Base-by-base conservation (phyloP, 2,797 vertebrate species). In the Onychomys torridus region DNA sequence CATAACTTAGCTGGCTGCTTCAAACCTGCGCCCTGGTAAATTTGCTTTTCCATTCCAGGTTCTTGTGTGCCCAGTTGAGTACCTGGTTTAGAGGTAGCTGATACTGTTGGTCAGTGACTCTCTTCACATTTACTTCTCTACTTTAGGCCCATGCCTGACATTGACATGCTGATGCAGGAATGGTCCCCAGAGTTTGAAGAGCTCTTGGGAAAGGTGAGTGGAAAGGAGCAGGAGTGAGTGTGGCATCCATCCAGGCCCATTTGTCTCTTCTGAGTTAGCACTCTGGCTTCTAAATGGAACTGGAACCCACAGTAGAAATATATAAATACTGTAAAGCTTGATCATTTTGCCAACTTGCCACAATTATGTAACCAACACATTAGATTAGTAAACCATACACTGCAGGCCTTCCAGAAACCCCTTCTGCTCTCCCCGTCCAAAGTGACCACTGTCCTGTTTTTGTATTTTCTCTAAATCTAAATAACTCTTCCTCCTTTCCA, bases 181-280 rank as follows among this genome's bases (percentile, higher is more conserved):
- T 99, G 99, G 99, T 99, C 99, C 0, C 96, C 99, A 0, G 99
- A 99, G 94, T 99, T 99, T 97, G 99, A 99, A 98, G 99, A 99
- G 81, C 98, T 99, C 95, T 98, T 99, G 96, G 99, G 98, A 57
- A 99, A 99, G 98, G 99, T 99, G 93, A 1, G 97, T 92, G 25
- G 43, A 84, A 91, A 23, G 6, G 23, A 55, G n/a, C 23, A 89
- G 52, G 71, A 69, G 27, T 73, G 73, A 92, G 2, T 79, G 21
- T 29, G n/a, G 29, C 57, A 13, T 86, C 69, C 9, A 32, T 6
- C 65, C 25, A 40, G 16, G 27, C 14, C 76, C 13, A n/a, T 73
- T 90, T 49, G 40, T 90, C 57, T 79, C 34, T 83, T 93, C 49
- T 76, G 0, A 89, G 34, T 77, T 37, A n/a, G 8, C 32, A 49